A percentile compares a stretch with the other conserved stretches of the same genome.
These are phyloP conservation scores for Diarsia mendica DNA, from an alignment of 2,888 invertebrate genomes.

Conservation along the genomic window DNA sequence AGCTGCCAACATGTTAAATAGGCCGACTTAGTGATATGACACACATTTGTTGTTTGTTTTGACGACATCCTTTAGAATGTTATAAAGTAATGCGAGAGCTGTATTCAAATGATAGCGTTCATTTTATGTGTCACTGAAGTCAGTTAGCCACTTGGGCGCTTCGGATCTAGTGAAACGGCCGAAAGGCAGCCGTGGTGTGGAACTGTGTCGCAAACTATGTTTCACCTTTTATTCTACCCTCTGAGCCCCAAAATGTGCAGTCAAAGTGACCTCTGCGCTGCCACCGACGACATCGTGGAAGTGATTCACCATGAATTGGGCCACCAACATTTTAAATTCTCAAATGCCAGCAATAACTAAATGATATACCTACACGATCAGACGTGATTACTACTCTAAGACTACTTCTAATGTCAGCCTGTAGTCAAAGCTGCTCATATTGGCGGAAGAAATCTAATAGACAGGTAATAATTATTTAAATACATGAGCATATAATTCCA, in stretches of 20 bases:
- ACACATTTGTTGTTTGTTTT: constrained; percentile 58
- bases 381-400: neutral
- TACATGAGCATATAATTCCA: neutral
- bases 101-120: neutral
- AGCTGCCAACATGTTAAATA: constrained; percentile 62
- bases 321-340: neutral
- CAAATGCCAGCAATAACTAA: neutral
- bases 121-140: neutral
- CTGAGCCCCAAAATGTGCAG: neutral
- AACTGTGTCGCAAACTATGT: neutral
- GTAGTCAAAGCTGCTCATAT: neutral
- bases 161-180: neutral
- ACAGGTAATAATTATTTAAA: neutral
- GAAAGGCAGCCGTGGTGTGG: neutral
- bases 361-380: neutral
- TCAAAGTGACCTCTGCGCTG: neutral
- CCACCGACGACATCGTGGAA: neutral
- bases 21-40: constrained; percentile 57
- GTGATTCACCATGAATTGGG: neutral
- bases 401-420: neutral
- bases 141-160: neutral
- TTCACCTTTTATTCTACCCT: neutral
- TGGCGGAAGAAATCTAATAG: neutral
- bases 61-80: constrained; percentile 45
- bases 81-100: constrained; percentile 33